These are phyloP conservation scores for Microctonus hyperodae DNA, from an alignment of 2,888 invertebrate species.

Conservation along the genomic window DNA sequence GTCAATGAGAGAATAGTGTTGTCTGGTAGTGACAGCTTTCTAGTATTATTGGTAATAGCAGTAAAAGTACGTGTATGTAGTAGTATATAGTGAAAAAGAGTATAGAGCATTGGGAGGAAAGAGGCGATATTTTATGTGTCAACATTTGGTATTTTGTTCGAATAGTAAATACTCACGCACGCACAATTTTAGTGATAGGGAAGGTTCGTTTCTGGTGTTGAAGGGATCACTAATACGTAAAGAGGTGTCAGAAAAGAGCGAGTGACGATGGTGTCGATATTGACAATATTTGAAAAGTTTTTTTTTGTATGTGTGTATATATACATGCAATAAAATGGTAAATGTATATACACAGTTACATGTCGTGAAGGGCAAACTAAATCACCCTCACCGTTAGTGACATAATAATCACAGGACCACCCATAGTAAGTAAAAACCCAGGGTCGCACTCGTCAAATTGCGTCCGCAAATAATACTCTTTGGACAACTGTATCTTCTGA, in stretches of 20 bases:
- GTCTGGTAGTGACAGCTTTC: background rate
- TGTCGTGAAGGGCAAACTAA: background rate
- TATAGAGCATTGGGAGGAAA: background rate
- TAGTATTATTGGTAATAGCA: too few relatives aligned
- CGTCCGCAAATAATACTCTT: background rate
- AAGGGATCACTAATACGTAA: background rate
- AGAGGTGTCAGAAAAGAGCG: background rate
- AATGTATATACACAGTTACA: background rate
- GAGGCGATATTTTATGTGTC: background rate
- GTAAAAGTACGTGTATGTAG: too few relatives aligned
- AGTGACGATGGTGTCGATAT: background rate
- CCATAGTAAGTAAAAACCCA: background rate
- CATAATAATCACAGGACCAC: background rate
- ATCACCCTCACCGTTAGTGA: background rate
- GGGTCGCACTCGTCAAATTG: background rate
- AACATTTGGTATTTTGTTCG: background rate
- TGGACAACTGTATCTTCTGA: conserved; percentile 9
- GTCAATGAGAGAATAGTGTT: background rate
- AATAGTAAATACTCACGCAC: conserved; percentile 7
- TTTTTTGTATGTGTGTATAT: background rate
- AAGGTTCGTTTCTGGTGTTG: background rate
- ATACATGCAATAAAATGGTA: background rate
- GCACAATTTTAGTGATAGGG: conserved; percentile 9
- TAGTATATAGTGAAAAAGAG: background rate
- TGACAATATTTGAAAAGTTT: background rate